Conservation (phyloP, 53 echinoderm and acorn worm genomes). For the Henricia sp. region DNA sequence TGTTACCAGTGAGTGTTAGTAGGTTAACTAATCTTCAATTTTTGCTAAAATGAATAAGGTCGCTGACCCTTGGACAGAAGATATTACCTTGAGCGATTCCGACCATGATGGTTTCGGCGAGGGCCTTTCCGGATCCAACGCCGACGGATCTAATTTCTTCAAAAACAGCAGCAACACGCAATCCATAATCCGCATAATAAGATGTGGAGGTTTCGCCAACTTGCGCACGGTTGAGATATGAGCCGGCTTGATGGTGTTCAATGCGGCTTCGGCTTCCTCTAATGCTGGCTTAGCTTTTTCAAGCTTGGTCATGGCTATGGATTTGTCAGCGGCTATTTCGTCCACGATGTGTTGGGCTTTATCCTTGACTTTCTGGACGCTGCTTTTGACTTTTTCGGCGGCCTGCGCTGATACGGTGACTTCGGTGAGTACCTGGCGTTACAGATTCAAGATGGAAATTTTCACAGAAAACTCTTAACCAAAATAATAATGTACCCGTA, state of each 20-base stretch:
- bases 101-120: constrained; percentile 93
- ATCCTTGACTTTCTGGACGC: constrained; percentile 96
- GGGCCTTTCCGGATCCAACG: constrained; percentile 84
- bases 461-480: no score
- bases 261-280: constrained; percentile 88
- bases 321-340: constrained; percentile 94
- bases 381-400: constrained; percentile 92
- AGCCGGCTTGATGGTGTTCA: constrained; percentile 97
- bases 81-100: constrained; percentile 96
- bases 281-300: constrained; percentile 95
- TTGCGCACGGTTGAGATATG: constrained; percentile 98
- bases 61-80: no score
- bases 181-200: constrained; percentile 99
- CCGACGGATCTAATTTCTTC: constrained; percentile 66
- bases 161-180: constrained; percentile 88
- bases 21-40: no score
- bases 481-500: no score
- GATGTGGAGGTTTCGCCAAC: constrained; percentile 96
- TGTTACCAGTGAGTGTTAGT: no score
- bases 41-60: no score
- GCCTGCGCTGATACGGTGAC: constrained; percentile 97
- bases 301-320: constrained; percentile 84
- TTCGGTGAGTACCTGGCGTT: constrained; percentile 98
- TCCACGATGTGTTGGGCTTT: constrained; percentile 95
- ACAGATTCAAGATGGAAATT: no score